phyloP scores from a whole-genome alignment of 2,113 vertebrate species.

The Nicator chloris region DNA sequence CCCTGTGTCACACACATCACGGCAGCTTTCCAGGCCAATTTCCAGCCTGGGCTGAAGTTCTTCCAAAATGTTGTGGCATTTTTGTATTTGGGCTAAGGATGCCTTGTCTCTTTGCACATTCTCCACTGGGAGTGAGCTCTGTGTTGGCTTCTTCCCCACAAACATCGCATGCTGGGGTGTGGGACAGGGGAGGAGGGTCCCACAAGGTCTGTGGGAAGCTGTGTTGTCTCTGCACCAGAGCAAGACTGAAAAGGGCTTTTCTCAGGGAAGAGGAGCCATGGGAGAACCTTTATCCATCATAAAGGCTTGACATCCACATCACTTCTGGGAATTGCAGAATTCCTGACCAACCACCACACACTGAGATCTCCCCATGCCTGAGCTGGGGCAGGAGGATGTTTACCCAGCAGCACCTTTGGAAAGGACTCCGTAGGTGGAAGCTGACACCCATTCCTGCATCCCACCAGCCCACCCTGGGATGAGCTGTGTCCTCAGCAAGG shows the following conservation, averaged over 20 bases:
- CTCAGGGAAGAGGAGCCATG: background rate
- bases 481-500: background rate
- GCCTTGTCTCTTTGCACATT: background rate
- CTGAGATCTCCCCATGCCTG: background rate
- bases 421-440: background rate
- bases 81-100: background rate
- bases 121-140: background rate
- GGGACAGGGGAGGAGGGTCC: background rate
- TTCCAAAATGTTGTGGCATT: background rate
- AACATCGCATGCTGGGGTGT: fast-evolving
- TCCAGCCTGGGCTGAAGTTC: background rate
- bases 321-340: background rate
- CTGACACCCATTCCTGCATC: background rate
- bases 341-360: fast-evolving
- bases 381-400: background rate
- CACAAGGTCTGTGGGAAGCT: background rate
- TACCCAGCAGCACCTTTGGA: background rate
- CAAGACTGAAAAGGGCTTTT: background rate
- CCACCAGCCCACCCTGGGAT: background rate
- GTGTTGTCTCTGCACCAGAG: background rate
- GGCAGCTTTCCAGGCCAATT: background rate
- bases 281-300: background rate
- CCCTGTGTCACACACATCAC: background rate
- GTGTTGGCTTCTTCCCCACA: background rate
- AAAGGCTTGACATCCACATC: background rate